Evolutionary conservation across 2,113 vertebrate genomes (phyloP).

Genomic region (Talpa occidentalis): DNA sequence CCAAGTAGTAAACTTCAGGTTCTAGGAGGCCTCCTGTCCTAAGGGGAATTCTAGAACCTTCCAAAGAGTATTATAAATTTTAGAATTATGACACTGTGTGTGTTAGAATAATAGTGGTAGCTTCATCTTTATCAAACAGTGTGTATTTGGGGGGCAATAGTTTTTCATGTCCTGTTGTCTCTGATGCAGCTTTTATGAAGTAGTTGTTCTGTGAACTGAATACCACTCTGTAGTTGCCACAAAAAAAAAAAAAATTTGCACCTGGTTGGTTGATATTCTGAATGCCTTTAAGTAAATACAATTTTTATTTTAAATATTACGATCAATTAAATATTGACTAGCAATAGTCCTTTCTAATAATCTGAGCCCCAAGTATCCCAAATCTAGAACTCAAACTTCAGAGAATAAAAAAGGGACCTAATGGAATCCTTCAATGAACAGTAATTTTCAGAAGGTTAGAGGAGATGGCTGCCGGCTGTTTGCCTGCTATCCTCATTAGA

Average conservation of each 20-base stretch:
- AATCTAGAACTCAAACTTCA: background rate
- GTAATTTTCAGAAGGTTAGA: background rate
- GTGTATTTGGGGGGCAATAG: too few species aligned
- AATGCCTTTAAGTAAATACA: too few species aligned
- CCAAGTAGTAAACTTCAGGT: background rate
- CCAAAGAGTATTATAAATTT: background rate
- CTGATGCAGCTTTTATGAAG: too few species aligned
- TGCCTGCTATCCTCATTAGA: too few species aligned
- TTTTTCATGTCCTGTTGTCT: too few species aligned
- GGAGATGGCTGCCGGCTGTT: background rate
- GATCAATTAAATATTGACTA: constrained; percentile 36
- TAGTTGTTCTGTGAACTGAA: too few species aligned
- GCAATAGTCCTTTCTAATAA: background rate
- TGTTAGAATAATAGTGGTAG: background rate
- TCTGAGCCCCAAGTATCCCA: background rate
- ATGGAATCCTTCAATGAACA: constrained; percentile 22
- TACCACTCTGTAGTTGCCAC: too few species aligned
- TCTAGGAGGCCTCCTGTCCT: background rate
- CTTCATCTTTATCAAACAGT: background rate
- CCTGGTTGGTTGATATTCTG: too few species aligned
- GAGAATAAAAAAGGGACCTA: background rate
- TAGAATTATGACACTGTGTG: background rate
- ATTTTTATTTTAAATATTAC: background rate
- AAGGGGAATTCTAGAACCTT: constrained; percentile 6
- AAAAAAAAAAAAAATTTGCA: too few species aligned